phyloP scores from a whole-genome alignment of 2,797 vertebrate species.

The Sternotherus odoratus region DNA sequence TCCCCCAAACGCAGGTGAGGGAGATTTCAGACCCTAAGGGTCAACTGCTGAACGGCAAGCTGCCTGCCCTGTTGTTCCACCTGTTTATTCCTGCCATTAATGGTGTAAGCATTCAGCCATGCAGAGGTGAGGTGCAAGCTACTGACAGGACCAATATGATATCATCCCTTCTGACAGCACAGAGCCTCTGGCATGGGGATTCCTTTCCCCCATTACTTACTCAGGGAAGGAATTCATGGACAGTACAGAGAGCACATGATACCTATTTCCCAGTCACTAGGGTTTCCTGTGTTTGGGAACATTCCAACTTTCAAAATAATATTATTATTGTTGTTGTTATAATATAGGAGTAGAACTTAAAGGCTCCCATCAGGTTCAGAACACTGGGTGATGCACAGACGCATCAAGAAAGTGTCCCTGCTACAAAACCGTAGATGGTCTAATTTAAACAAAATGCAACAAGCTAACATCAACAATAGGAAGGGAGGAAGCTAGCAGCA shows the following conservation, averaged over 20 bases:
- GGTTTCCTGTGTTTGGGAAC: background rate
- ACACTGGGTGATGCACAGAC: background rate
- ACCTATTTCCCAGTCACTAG: slow-evolving; percentile 34
- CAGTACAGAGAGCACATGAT: background rate
- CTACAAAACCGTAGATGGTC: background rate
- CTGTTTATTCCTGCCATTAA: background rate
- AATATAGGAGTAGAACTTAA: background rate
- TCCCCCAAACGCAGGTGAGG: too few relatives aligned
- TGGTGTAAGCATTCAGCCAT: background rate
- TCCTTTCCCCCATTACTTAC: background rate
- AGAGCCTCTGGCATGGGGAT: accelerated
- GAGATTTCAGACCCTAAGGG: background rate
- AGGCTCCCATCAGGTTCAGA: background rate
- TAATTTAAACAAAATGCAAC: background rate
- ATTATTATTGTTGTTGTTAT: background rate
- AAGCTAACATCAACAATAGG: background rate
- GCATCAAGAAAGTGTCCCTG: background rate
- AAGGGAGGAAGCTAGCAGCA: background rate
- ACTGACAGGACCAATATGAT: accelerated
- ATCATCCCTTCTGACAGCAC: background rate
- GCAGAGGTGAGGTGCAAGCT: background rate
- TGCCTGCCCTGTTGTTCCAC: accelerated
- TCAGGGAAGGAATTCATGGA: slow-evolving; percentile 41
- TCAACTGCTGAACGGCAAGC: background rate
- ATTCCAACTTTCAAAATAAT: background rate